These are phyloP conservation scores for Mantis religiosa DNA, from an alignment of 2,888 invertebrate species.

Conservation along the genomic window DNA sequence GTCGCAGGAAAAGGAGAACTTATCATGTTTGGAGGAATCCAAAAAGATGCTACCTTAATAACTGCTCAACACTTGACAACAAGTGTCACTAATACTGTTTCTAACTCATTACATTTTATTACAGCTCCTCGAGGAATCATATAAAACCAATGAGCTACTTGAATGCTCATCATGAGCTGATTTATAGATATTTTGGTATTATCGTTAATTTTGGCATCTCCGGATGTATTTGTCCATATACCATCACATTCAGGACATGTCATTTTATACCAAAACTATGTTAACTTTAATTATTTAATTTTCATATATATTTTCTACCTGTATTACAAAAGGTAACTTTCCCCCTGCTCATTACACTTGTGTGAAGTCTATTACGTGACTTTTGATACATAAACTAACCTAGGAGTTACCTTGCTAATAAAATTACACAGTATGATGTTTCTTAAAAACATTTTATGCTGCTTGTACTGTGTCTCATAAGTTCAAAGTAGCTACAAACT, in stretches of 20 bases:
- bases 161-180: background rate
- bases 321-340: background rate
- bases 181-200: background rate
- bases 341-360: no score
- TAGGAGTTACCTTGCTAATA: no score
- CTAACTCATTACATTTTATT: slow-evolving; percentile 73
- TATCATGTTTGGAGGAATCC: slow-evolving; percentile 94
- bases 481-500: no score
- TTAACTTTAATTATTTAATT: background rate
- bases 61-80: slow-evolving; percentile 37
- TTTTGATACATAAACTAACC: no score
- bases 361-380: no score
- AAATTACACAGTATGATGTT: no score
- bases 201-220: background rate
- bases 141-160: background rate
- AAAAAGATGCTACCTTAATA: slow-evolving; percentile 62
- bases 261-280: background rate
- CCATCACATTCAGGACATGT: background rate
- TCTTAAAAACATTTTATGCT: no score
- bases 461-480: no score
- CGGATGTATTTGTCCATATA: background rate
- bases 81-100: slow-evolving; percentile 62
- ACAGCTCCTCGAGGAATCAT: slow-evolving; percentile 53
- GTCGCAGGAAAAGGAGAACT: slow-evolving; percentile 87
- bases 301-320: background rate